Base-by-base conservation (phyloP, 2,888 invertebrate genomes). In the Leptopilina syphax region DNA sequence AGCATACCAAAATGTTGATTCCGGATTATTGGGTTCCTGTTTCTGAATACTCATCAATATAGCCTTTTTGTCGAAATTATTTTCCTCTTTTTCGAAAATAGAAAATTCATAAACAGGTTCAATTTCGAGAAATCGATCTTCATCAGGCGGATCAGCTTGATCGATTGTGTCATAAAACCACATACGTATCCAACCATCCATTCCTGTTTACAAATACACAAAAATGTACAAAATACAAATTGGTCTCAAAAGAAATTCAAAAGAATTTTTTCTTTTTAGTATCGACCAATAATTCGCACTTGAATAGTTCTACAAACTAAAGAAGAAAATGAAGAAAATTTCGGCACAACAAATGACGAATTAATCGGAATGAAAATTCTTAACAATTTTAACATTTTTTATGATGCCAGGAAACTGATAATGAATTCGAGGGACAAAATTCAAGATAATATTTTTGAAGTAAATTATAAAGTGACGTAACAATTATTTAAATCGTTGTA, bases 151-250 rank as follows among this genome's bases (percentile, higher is more conserved):
- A 91, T 98, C 96, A 0, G 97, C 96, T 82, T 96, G 94, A 85
- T 98, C 97, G n/a, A 98, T 96, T 0, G 96, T 96, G 85, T 97
- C 97, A 94, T 97, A 98, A 92, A 96, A 97, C 98, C 98, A 98
- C 10, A 97, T 95, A 7, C 95, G 93, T 13, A 97, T 94, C 90
- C 95, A 96, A 0, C 97, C 97, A 89, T 97, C 97, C 89, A 95
- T 94, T 0, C 96, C 94, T 86, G 92, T 60, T 77, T 41, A 8
- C 5, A 44, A 44, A 44, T 41, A 6, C 41, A 44, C 0, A 44
- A 7, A 44, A 44, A 44, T 44, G 44, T 44, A 44, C 44, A 0
- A 7, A 8, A 44, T 44, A 44, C 44, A 7, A 44, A 44, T 1
- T 44, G 1, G 7, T 6, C 8, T 1, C 8, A 44, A 10, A 50